Evolutionary conservation across 1,140 invertebrate genomes (phyloP).

Genomic region (Ridgeia piscesae): DNA sequence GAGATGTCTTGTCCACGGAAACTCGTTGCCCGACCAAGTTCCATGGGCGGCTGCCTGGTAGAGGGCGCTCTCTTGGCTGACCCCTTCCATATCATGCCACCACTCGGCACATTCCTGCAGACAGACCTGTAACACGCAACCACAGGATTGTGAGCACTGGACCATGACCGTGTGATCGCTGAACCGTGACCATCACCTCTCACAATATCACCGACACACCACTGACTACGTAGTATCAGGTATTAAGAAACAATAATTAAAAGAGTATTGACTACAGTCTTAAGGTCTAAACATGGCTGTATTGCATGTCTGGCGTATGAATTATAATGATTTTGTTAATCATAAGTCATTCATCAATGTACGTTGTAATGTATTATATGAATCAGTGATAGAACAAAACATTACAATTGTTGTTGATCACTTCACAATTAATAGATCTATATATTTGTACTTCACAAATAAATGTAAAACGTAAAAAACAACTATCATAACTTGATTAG

Average conservation of each 20-base stretch:
- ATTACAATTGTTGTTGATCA: not conserved
- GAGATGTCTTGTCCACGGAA: not conserved
- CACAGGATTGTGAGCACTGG: not conserved
- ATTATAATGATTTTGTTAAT: too few relatives aligned
- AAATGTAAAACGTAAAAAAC: not conserved
- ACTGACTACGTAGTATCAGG: too few relatives aligned
- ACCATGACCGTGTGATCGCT: not conserved
- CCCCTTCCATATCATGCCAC: not conserved
- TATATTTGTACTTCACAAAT: not conserved
- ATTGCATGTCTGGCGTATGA: not conserved
- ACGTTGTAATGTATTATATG: not conserved
- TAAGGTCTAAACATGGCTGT: not conserved
- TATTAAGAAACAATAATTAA: not conserved
- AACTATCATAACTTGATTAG: not conserved
- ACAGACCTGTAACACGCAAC: not conserved
- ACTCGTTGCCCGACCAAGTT: not conserved
- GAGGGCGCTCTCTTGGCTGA: not conserved
- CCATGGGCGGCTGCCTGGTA: not conserved
- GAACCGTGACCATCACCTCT: not conserved
- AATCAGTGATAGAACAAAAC: not conserved
- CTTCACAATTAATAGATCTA: not conserved
- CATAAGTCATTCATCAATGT: too few relatives aligned
- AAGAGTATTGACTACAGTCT: not conserved
- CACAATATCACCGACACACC: not conserved
- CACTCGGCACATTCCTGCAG: not conserved